Evolutionary conservation across 2,888 invertebrate species (phyloP).

Genomic region (Chesias legatella): DNA sequence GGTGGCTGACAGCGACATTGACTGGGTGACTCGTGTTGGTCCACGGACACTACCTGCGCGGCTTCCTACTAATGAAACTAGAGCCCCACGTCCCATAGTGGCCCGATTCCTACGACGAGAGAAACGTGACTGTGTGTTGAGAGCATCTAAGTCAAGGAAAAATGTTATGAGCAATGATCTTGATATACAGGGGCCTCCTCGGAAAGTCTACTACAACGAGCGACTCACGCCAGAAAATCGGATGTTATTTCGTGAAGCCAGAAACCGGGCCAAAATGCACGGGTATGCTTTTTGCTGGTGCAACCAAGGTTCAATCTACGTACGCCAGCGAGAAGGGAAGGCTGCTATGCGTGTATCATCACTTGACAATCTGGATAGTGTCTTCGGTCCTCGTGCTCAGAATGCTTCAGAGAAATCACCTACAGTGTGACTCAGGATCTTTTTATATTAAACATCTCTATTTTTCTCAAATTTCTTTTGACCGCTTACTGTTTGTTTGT

Average conservation of each 20-base stretch:
- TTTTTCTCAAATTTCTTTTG: too few species aligned
- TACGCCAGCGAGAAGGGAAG: slow-evolving; percentile 21
- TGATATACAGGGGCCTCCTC: slow-evolving; percentile 4
- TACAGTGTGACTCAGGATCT: too few species aligned
- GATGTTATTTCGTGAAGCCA: slow-evolving; percentile 25
- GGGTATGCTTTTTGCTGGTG: slow-evolving; percentile 22
- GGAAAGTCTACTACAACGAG: slow-evolving; percentile 21
- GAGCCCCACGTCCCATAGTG: slow-evolving; percentile 21
- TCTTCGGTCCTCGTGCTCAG: too few species aligned
- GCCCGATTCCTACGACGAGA: slow-evolving; percentile 20
- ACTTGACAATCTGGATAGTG: neutral
- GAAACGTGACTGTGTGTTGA: slow-evolving; percentile 24
- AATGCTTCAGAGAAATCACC: too few species aligned
- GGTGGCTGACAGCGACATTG: slow-evolving; percentile 23
- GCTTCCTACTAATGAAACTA: neutral
- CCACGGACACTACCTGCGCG: neutral
- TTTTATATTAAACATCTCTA: too few species aligned
- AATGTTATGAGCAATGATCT: slow-evolving; percentile 20
- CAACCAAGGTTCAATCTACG: slow-evolving; percentile 17
- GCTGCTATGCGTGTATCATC: slow-evolving; percentile 6
- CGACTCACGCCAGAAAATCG: slow-evolving; percentile 24
- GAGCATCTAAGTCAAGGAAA: slow-evolving; percentile 24
- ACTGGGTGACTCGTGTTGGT: slow-evolving; percentile 18
- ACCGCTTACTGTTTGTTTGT: too few species aligned
- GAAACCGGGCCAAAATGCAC: slow-evolving; percentile 6